A percentile compares a stretch with the other conserved stretches of the same genome.
Conservation (phyloP, 2,113 vertebrate genomes). For the Theristicus caerulescens region DNA sequence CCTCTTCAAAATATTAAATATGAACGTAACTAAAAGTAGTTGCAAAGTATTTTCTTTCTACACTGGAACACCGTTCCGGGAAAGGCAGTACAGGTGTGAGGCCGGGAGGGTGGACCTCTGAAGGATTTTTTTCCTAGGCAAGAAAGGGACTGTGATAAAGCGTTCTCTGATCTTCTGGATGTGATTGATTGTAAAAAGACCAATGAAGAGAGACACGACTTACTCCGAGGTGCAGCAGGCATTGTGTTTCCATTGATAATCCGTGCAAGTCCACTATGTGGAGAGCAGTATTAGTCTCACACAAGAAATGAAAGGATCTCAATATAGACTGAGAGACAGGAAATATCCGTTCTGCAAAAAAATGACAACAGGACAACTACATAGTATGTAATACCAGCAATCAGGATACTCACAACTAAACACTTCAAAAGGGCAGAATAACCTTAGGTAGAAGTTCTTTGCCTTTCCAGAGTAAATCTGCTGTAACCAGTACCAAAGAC, state of each 20-base stretch:
- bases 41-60: background rate
- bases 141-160: background rate
- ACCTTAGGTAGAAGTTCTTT: background rate
- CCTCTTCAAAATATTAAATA: background rate
- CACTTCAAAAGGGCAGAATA: background rate
- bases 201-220: background rate
- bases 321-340: background rate
- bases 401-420: background rate
- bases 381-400: background rate
- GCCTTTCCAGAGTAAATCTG: background rate
- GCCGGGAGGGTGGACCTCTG: background rate
- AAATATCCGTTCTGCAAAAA: background rate
- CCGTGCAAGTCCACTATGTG: background rate
- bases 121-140: background rate
- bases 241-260: background rate
- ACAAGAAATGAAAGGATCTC: background rate
- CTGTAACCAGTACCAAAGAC: background rate
- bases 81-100: background rate
- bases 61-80: background rate
- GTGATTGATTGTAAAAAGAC: background rate
- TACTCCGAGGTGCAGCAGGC: background rate
- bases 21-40: background rate
- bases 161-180: background rate
- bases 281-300: background rate
- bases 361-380: background rate